Percentiles rank a stretch among this genome's conserved stretches.
Evolutionary conservation across 2,113 vertebrate genomes (phyloP).

Genomic region (Saccopteryx leptura): DNA sequence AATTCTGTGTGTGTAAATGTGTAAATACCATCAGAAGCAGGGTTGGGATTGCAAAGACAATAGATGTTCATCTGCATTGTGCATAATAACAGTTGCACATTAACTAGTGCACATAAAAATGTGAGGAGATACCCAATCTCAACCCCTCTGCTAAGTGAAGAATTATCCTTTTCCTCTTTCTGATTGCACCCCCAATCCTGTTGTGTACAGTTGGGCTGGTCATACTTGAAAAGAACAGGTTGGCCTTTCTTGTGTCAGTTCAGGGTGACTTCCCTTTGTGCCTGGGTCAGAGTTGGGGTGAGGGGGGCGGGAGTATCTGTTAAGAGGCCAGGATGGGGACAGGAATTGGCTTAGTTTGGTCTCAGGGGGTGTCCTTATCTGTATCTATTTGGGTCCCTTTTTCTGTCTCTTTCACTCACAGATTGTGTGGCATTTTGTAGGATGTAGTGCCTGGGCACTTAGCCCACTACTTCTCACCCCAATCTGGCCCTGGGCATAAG

Average conservation of each 20-base stretch:
- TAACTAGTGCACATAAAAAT: slow-evolving; percentile 44
- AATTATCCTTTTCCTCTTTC: neutral
- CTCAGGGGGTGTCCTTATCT: slow-evolving; percentile 8
- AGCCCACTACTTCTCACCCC: slow-evolving; percentile 75
- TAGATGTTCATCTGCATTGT: slow-evolving; percentile 27
- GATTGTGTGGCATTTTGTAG: slow-evolving; percentile 85
- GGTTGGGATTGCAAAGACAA: neutral
- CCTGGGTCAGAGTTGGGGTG: neutral
- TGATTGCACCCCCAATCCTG: neutral
- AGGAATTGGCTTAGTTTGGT: slow-evolving; percentile 4
- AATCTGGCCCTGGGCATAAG: slow-evolving; percentile 80
- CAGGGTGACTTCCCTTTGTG: neutral
- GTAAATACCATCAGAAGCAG: neutral
- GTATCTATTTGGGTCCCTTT: slow-evolving; percentile 52
- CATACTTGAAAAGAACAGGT: neutral
- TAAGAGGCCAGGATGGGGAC: neutral
- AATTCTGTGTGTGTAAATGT: neutral
- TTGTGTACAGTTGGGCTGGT: neutral
- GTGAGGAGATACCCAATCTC: neutral
- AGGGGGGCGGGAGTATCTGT: neutral
- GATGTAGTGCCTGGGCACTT: slow-evolving; percentile 80
- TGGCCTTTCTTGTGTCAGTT: neutral
- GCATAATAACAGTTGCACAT: slow-evolving; percentile 14
- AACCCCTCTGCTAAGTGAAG: neutral
- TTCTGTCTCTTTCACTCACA: slow-evolving; percentile 69